Evolutionary conservation across 2,888 invertebrate genomes (phyloP), one percentile per base, ranked within the genome.

Genomic region (Ptilodon capucinus): DNA sequence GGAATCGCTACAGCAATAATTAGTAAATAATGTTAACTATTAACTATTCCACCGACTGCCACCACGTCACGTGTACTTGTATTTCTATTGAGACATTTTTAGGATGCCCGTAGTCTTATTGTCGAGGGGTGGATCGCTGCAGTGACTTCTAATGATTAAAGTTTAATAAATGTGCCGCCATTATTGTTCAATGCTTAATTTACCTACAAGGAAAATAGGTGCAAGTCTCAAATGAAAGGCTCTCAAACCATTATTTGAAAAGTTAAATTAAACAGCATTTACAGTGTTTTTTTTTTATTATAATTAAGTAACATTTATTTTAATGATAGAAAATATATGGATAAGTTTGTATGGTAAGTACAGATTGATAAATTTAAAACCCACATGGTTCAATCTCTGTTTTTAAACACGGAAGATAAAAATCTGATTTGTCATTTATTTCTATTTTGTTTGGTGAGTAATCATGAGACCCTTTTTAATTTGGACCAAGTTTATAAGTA

Each of bases 211-310:
- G 59, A 62, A 69, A 60, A 71, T 74, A 78, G 73, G 81, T 86
- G 83, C 80, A 81, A 83, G 87, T 86, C 86, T 84, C 85, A 86
- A 87, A 84, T 61, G 44, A 62, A 64, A 72, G 65, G 69, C 69
- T 76, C 71, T 74, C 70, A 61, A 51, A 52, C 49, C 40, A 51
- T 50, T 40, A 11, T 30, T 49, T 13, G 16, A 39, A 23, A 49
- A 9, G 7, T 46, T 57, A 19, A 56, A 47, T 46, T 46, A 65
- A 64, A 60, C 57, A 67, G 74, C 76, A 77, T 75, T 78, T 73
- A 73, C 54, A 54, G 7, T n/a, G n/a, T n/a, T n/a, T 19, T 19
- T 13, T 52, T 46, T 49, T 64, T 64, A 53, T 64, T 51, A 53
- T 58, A 63, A 71, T 54, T 44, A 47, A 50, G 49, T 62, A 60